Percentiles rank a stretch among this genome's conserved stretches.
Conservation (phyloP, 2,888 invertebrate species). For the Oasisia sp. region DNA sequence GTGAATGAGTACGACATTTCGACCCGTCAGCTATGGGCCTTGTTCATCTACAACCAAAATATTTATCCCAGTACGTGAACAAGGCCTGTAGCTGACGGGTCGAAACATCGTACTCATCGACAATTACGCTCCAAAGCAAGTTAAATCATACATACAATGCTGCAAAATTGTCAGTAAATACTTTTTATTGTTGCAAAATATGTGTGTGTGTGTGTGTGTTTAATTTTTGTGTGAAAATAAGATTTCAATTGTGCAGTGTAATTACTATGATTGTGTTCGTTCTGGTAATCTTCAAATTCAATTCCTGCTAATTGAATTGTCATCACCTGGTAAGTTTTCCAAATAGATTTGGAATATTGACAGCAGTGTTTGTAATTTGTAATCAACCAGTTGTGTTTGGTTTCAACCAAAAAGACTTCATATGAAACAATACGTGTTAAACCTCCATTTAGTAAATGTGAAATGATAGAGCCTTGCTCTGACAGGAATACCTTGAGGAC, state of each 20-base stretch:
- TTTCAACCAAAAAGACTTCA: not conserved
- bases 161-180: not conserved
- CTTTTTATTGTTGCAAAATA: too few relatives aligned
- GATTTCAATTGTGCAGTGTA: not conserved
- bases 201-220: too few relatives aligned
- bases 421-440: not conserved
- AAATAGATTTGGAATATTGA: not conserved
- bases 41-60: too few relatives aligned
- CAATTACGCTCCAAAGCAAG: too few relatives aligned
- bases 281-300: not conserved
- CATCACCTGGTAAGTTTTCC: not conserved
- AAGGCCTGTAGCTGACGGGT: too few relatives aligned
- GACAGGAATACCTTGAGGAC: constrained; percentile 63
- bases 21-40: too few relatives aligned
- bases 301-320: not conserved
- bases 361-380: not conserved
- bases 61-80: too few relatives aligned
- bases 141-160: too few relatives aligned
- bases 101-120: too few relatives aligned
- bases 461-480: not conserved
- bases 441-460: not conserved
- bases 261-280: not conserved
- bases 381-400: not conserved
- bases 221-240: too few relatives aligned
- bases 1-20: too few relatives aligned